These are phyloP conservation scores for Blastobasis lacticolella DNA, from an alignment of 2,888 invertebrate genomes.

Conservation along the genomic window DNA sequence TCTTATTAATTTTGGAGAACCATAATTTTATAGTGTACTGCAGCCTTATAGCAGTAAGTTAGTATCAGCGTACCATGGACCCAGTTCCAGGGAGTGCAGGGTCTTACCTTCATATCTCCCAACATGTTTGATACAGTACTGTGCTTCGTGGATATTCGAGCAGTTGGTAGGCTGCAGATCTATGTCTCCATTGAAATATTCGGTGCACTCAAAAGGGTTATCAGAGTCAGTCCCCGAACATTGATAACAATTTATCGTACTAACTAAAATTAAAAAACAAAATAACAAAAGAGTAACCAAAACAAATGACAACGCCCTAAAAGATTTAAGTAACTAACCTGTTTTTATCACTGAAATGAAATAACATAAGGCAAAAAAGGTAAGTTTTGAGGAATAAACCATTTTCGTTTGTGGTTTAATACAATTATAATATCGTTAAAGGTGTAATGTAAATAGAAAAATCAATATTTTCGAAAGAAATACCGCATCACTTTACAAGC, in stretches of 20 bases:
- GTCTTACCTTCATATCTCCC: constrained; percentile 90
- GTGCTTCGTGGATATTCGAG: constrained; percentile 85
- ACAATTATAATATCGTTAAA: neutral
- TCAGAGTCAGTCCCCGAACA: constrained; percentile 88
- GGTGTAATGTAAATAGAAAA: neutral
- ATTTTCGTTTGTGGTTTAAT: neutral
- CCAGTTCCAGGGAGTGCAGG: neutral
- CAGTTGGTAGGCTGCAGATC: constrained; percentile 82
- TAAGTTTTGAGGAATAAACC: neutral
- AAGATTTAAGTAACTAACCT: constrained; percentile 33
- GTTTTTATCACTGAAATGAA: constrained; percentile 28
- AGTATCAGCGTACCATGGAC: no score
- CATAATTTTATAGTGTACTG: no score
- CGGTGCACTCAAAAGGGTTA: constrained; percentile 88
- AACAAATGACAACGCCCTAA: constrained; percentile 33
- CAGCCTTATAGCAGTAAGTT: no score
- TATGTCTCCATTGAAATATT: constrained; percentile 79
- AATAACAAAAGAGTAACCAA: constrained; percentile 23
- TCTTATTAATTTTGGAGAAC: no score
- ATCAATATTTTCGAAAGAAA: no score
- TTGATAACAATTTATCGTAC: constrained; percentile 87
- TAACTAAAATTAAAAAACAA: constrained; percentile 59
- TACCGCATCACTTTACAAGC: no score
- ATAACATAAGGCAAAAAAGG: constrained; percentile 9
- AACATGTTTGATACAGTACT: constrained; percentile 94